These are phyloP conservation scores for Ostrea denselamellosa DNA, from an alignment of 1,140 invertebrate species.

Conservation along the genomic window DNA sequence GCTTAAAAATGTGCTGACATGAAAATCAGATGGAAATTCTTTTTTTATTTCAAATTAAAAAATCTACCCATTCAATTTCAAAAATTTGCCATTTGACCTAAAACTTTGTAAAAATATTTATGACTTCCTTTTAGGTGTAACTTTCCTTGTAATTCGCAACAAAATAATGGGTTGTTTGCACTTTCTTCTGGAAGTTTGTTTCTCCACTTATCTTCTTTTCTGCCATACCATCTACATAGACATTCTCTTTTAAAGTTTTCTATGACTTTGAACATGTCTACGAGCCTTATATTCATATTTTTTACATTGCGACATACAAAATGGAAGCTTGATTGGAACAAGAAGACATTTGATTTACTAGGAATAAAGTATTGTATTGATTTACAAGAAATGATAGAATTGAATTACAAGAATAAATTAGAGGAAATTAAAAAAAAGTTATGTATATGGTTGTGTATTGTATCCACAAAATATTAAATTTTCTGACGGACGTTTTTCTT, in stretches of 20 bases:
- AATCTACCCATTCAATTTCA: conserved; percentile 12
- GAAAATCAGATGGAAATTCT: conserved; percentile 22
- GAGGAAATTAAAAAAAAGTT: too few relatives aligned
- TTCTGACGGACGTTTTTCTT: neutral
- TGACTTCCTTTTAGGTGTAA: conserved; percentile 4
- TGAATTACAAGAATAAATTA: too few relatives aligned
- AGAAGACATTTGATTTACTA: too few relatives aligned
- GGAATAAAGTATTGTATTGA: too few relatives aligned
- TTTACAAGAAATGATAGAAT: too few relatives aligned
- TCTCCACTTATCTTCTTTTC: conserved; percentile 28
- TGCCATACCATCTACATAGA: conserved; percentile 31
- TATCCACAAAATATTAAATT: conserved; percentile 21
- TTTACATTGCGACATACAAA: neutral
- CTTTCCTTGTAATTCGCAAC: neutral
- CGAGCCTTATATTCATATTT: neutral
- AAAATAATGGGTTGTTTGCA: conserved; percentile 13
- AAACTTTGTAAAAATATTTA: conserved; percentile 39
- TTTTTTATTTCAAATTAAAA: neutral
- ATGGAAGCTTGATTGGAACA: too few relatives aligned
- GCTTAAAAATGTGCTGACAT: too few relatives aligned
- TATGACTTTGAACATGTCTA: neutral
- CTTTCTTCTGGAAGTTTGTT: conserved; percentile 34
- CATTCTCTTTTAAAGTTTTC: neutral
- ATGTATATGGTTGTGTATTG: conserved; percentile 8
- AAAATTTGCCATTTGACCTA: conserved; percentile 41